A percentile compares a stretch with the other conserved stretches of the same genome.
Conservation (phyloP, 2,888 invertebrate species). For the Ochropleura leucogaster region DNA sequence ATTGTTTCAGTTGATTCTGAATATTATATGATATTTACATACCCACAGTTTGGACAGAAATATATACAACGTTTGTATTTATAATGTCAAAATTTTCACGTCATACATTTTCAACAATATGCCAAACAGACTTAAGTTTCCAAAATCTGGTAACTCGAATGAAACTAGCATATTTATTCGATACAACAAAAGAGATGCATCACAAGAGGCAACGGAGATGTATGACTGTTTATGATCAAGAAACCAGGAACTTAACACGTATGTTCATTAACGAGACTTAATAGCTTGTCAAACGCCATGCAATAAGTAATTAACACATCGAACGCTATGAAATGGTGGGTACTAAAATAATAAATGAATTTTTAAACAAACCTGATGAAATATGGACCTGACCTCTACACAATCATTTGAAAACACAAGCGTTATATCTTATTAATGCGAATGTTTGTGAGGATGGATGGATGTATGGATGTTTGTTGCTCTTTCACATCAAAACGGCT, state of each 20-base stretch:
- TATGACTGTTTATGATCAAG: neutral
- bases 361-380: neutral
- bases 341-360: neutral
- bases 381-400: neutral
- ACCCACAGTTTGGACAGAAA: neutral
- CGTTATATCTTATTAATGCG: neutral
- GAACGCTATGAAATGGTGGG: too few species aligned
- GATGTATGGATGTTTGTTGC: too few species aligned
- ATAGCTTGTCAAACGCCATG: neutral
- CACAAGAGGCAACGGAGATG: neutral
- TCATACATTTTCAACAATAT: neutral
- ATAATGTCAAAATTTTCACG: neutral
- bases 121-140: slow-evolving; percentile 3
- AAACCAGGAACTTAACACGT: neutral
- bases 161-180: neutral
- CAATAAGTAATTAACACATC: neutral
- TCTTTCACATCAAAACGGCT: too few species aligned
- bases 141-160: neutral
- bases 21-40: neutral
- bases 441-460: too few species aligned
- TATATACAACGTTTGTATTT: neutral
- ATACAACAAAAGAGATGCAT: neutral
- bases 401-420: neutral
- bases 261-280: neutral
- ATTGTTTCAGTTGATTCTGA: neutral